Evolutionary conservation across 2,113 vertebrate species (phyloP).

Genomic region (Anser cygnoides): DNA sequence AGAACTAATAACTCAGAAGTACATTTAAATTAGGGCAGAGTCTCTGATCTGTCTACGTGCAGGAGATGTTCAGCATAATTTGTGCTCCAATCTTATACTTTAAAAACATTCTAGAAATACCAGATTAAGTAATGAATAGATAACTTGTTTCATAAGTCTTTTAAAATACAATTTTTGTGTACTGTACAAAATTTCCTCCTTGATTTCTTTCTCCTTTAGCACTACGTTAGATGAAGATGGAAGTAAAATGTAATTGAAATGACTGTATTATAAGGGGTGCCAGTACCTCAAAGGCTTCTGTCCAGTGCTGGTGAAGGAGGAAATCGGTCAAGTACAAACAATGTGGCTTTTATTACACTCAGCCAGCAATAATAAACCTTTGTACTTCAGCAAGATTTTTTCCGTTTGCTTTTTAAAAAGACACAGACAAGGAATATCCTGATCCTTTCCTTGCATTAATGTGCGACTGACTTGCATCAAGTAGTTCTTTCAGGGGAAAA

Average conservation of each 20-base stretch:
- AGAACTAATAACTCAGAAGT: neutral
- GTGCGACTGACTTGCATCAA: neutral
- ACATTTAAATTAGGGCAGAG: neutral
- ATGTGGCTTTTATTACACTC: constrained; percentile 43
- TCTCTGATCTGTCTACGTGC: neutral
- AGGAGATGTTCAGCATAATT: neutral
- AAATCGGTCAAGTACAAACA: constrained; percentile 34
- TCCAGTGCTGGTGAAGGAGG: constrained; percentile 20
- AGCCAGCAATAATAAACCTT: constrained; percentile 37
- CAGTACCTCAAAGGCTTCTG: constrained; percentile 2
- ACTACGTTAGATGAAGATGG: neutral
- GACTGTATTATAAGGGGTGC: neutral
- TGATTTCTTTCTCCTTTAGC: neutral
- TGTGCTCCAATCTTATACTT: neutral
- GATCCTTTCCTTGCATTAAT: neutral
- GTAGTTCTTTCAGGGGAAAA: neutral
- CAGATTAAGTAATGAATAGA: neutral
- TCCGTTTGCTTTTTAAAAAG: constrained; percentile 35
- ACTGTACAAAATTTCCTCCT: neutral
- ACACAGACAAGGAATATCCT: neutral
- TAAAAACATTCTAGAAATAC: neutral
- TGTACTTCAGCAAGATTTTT: constrained; percentile 22
- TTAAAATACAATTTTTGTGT: neutral
- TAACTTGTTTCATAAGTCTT: neutral
- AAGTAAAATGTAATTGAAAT: constrained; percentile 9